Evolutionary conservation across 2,113 vertebrate genomes (phyloP).

Genomic region (Leptobrachium ailaonicum): DNA sequence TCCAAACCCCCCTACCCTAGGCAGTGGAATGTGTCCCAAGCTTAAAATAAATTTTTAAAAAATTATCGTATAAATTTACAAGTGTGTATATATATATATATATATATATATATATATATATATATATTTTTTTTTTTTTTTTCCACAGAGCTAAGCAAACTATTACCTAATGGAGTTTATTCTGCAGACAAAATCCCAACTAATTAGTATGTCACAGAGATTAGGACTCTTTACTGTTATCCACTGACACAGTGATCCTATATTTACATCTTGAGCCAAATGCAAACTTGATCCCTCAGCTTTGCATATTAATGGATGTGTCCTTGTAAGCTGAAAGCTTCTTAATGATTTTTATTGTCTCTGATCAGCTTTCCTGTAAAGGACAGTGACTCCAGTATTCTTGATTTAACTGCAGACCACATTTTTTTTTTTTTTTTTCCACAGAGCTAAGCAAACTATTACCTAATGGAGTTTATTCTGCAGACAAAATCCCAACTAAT

Average conservation of each 20-base stretch:
- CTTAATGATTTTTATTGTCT: conserved; percentile 45
- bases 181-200: conserved; percentile 14
- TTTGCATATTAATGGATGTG: conserved; percentile 44
- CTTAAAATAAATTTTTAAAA: no score
- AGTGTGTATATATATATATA: no score
- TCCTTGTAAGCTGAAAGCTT: conserved; percentile 41
- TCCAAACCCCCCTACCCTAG: no score
- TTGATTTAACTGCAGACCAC: not conserved
- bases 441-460: not conserved
- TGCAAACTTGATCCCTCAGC: conserved; percentile 40
- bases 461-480: not conserved
- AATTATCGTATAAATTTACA: no score
- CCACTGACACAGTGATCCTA: conserved; percentile 44
- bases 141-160: no score
- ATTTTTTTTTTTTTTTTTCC: not conserved
- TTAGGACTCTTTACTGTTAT: conserved; percentile 39
- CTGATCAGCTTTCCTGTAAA: conserved; percentile 11
- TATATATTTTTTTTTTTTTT: no score
- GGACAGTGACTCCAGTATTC: not conserved
- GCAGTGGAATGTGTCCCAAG: no score
- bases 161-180: not conserved
- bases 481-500: conserved; percentile 24
- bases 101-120: no score
- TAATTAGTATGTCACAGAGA: conserved; percentile 30
- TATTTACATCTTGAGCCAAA: conserved; percentile 41